Evolutionary conservation across 2,797 vertebrate species (phyloP), one percentile per base, ranked within the genome.

Genomic region (Somateria mollissima): DNA sequence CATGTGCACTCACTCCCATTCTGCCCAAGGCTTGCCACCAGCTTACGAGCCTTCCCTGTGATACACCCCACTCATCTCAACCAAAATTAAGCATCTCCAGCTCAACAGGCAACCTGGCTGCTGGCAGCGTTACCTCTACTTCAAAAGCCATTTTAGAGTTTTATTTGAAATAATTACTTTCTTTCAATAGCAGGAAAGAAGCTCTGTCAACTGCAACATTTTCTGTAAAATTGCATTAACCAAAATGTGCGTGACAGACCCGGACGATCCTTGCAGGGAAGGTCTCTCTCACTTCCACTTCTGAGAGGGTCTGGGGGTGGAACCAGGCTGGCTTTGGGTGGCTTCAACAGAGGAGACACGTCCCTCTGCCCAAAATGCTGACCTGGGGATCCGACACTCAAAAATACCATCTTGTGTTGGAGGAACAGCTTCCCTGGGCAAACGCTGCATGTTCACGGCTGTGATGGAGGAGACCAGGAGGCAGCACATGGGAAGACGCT

Each of bases 1-100:
- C 25, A 6, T 7, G 32, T 1, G 25, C 9, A 2, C 65, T n/a
- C 24, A 0, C 32, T 8, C 20, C 57, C 51, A 8, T 4, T 2
- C 62, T 20, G 27, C 64, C 24, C 27, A 41, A 41, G 54, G 8
- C 43, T 36, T 4, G 7, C 11, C 32, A n/a, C 28, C 61, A 79
- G 47, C 30, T 51, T 1, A 14, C 0, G 8, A 53, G 30, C 65
- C 51, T 8, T 57, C 20, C 45, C 39, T 5, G 1, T 0, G 7
- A 11, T 20, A 49, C 49, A 32, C 13, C n/a, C 2, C 7, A 30
- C 24, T 25, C n/a, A 8, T 2, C 51, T 6, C 65, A 41, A 17
- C 10, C 36, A 18, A 65, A 85, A 45, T 13, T 0, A 32, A 13
- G 2, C 22, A 39, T 45, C 85, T 71, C 17, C 80, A 62, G 51